Evolutionary conservation across 2,113 vertebrate species (phyloP).

Genomic region (Eretmochelys imbricata): DNA sequence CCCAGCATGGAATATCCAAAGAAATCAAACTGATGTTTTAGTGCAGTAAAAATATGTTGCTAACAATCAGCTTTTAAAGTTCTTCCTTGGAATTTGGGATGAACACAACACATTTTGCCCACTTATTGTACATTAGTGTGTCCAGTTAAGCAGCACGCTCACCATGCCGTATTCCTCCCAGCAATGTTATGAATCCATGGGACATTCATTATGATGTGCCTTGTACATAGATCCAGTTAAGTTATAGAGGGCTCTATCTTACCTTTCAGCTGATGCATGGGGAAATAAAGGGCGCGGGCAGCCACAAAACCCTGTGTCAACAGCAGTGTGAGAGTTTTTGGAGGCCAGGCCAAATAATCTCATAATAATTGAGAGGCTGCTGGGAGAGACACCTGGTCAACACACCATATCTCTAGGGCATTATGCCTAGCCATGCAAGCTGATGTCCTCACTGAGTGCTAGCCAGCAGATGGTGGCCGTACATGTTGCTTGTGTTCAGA

Average conservation of each 20-base stretch:
- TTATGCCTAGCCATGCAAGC: background rate
- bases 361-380: background rate
- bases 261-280: background rate
- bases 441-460: conserved; percentile 16
- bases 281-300: background rate
- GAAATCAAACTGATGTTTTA: background rate
- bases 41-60: conserved; percentile 32
- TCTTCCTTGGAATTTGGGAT: conserved; percentile 11
- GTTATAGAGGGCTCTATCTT: background rate
- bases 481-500: conserved; percentile 1
- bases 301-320: background rate
- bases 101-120: background rate
- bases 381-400: background rate
- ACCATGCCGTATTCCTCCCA: background rate
- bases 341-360: background rate
- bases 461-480: conserved; percentile 13
- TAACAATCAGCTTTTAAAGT: background rate
- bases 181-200: background rate
- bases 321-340: background rate
- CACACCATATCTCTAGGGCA: background rate
- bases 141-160: background rate
- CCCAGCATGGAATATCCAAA: background rate
- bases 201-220: background rate
- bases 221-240: background rate
- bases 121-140: background rate